A percentile compares a stretch with the other conserved stretches of the same genome.
Evolutionary conservation across 2,888 invertebrate species (phyloP).

Genomic region (Lottia gigantea): DNA sequence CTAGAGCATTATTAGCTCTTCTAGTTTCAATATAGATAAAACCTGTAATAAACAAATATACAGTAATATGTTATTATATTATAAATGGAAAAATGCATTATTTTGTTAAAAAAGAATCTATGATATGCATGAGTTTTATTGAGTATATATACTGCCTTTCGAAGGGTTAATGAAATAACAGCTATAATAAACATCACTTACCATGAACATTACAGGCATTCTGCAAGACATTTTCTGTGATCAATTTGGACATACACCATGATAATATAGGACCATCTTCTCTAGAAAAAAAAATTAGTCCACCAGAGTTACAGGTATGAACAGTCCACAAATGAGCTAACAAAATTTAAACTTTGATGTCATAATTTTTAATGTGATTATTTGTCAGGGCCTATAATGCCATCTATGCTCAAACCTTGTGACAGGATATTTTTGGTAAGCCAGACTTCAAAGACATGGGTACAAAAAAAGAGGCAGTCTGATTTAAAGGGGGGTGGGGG

Average conservation of each 20-base stretch:
- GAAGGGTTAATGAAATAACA: background rate
- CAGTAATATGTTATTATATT: no score
- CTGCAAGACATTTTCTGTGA: conserved; percentile 61
- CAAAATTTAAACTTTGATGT: no score
- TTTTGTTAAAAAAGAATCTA: no score
- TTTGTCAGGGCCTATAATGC: conserved; percentile 8
- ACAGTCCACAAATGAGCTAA: no score
- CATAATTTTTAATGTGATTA: no score
- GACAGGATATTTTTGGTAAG: no score
- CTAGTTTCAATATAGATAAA: conserved; percentile 61
- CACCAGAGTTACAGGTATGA: no score
- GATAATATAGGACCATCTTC: conserved; percentile 55
- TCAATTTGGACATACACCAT: conserved; percentile 61
- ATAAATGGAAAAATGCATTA: no score
- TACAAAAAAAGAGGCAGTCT: no score
- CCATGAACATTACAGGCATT: conserved; percentile 64
- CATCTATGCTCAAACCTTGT: background rate
- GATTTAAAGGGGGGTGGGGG: no score
- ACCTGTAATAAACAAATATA: conserved; percentile 43
- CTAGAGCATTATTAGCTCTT: conserved; percentile 62
- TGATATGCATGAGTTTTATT: no score
- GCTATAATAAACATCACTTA: conserved; percentile 18
- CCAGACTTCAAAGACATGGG: background rate
- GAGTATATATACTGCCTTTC: no score
- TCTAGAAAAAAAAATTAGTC: conserved; percentile 39